Percentiles rank a stretch among this genome's conserved stretches.
phyloP scores from a whole-genome alignment of 2,888 invertebrate species.

The Xestobium rufovillosum region DNA sequence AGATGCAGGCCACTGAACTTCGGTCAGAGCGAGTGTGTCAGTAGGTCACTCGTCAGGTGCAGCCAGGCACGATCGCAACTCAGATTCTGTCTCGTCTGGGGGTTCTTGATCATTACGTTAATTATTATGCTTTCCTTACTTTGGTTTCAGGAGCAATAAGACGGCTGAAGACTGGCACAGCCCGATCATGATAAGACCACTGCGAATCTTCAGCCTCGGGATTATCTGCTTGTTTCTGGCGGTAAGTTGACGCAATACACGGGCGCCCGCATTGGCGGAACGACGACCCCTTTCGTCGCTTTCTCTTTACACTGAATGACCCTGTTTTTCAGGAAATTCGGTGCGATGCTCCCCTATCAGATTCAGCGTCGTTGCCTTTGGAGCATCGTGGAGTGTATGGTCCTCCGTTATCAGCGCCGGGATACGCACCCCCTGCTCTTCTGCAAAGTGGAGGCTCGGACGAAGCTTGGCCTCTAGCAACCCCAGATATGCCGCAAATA shows the following conservation, averaged over 20 bases:
- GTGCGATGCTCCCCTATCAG: conserved; percentile 70
- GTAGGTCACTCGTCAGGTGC: conserved; percentile 32
- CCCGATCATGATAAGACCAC: conserved; percentile 34
- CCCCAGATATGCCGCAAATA: conserved; percentile 87
- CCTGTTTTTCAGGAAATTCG: conserved; percentile 68
- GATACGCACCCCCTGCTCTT: conserved; percentile 37
- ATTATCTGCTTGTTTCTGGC: conserved; percentile 17
- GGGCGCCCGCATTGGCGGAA: too few relatives aligned
- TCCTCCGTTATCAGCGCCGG: conserved; percentile 51
- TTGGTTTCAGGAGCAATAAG: conserved; percentile 36
- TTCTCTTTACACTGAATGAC: too few relatives aligned
- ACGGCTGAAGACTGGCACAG: conserved; percentile 30
- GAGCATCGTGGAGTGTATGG: conserved; percentile 75
- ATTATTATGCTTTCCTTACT: conserved; percentile 35
- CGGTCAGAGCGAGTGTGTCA: conserved; percentile 41
- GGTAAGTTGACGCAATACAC: background rate
- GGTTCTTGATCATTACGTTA: conserved; percentile 3
- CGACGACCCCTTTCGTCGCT: too few relatives aligned
- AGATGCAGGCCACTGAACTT: conserved; percentile 35
- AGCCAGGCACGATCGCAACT: background rate
- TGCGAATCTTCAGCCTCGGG: conserved; percentile 28
- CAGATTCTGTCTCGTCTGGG: conserved; percentile 36
- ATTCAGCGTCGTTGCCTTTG: conserved; percentile 72
- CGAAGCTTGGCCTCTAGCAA: conserved; percentile 83
- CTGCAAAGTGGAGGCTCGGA: conserved; percentile 51